Percentiles rank a stretch among this genome's conserved stretches.
These are phyloP conservation scores for Bambusicola thoracicus DNA, from an alignment of 2,113 vertebrate species.

Conservation along the genomic window DNA sequence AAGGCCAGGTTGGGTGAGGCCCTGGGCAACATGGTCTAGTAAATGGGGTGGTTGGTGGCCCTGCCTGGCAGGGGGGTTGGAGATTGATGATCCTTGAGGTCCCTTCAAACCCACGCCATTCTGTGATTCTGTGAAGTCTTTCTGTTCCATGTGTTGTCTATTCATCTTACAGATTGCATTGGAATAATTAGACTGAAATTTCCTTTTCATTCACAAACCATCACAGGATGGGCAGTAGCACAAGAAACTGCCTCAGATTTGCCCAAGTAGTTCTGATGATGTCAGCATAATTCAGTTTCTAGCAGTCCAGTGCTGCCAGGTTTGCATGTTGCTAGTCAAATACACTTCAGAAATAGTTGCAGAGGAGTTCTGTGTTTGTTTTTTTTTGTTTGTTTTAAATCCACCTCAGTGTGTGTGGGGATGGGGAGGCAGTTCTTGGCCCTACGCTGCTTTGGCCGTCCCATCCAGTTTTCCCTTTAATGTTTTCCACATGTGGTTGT, in stretches of 20 bases:
- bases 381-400: not conserved
- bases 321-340: not conserved
- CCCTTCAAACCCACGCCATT: too few relatives aligned
- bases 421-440: not conserved
- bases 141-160: not conserved
- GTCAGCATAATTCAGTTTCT: not conserved
- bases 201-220: not conserved
- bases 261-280: not conserved
- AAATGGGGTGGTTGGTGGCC: too few relatives aligned
- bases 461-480: not conserved
- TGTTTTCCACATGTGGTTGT: conserved; percentile 64
- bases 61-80: too few relatives aligned
- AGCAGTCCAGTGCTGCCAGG: not conserved
- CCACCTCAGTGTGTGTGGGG: not conserved
- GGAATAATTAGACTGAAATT: not conserved
- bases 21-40: too few relatives aligned
- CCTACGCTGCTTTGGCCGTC: not conserved
- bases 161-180: not conserved
- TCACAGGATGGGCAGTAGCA: not conserved
- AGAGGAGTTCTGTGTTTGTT: not conserved
- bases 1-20: too few relatives aligned
- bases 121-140: too few relatives aligned
- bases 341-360: not conserved
- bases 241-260: not conserved
- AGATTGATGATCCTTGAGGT: too few relatives aligned